Conservation (phyloP, 2,888 invertebrate species). For the Quadroppia sp. region DNA sequence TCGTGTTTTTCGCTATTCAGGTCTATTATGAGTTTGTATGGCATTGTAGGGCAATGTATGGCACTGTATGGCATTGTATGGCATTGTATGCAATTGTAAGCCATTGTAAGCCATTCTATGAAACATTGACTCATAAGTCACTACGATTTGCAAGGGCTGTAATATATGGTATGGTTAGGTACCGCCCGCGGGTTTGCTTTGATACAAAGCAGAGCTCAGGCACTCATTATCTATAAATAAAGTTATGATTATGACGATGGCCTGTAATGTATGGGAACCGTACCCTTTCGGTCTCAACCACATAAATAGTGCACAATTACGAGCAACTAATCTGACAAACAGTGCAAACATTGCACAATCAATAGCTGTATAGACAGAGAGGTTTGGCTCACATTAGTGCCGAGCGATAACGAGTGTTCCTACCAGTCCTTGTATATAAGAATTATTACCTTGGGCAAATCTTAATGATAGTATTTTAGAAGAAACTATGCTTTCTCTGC, state of each 20-base stretch:
- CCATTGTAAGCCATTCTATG: not conserved
- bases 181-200: conserved; percentile 37
- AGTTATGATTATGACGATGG: conserved; percentile 32
- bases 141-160: not conserved
- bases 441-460: conserved; percentile 31
- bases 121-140: not conserved
- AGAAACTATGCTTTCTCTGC: conserved; percentile 21
- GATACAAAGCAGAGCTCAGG: conserved; percentile 33
- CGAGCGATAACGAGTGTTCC: not conserved
- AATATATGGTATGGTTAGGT: conserved; percentile 1
- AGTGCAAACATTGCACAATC: conserved; percentile 7
- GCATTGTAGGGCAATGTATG: not conserved
- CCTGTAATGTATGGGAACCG: conserved; percentile 29
- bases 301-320: conserved; percentile 28
- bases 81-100: not conserved
- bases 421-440: conserved; percentile 27
- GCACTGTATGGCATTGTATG: not conserved
- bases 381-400: conserved; percentile 20
- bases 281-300: conserved; percentile 33
- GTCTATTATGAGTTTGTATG: not conserved
- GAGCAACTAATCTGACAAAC: conserved; percentile 23
- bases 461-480: conserved; percentile 34
- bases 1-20: conserved; percentile 35
- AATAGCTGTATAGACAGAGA: not conserved
- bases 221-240: conserved; percentile 36